These are phyloP conservation scores for Silvanus unidentatus DNA, from an alignment of 2,888 invertebrate species.

Conservation along the genomic window DNA sequence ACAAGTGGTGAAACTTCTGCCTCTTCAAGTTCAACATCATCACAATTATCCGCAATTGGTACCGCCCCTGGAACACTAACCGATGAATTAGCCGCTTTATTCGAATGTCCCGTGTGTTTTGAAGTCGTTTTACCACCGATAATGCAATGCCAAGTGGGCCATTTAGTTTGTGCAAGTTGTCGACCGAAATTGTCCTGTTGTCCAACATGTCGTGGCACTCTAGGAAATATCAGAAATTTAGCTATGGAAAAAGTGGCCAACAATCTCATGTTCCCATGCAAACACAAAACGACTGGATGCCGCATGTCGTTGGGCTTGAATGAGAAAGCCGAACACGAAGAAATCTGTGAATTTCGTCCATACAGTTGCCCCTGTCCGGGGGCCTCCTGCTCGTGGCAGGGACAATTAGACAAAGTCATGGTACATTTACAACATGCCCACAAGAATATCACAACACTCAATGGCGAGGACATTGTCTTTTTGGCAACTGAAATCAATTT, in stretches of 20 bases:
- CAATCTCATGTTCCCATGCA: slow-evolving; percentile 98
- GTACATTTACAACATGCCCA: slow-evolving; percentile 94
- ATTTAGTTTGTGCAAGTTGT: slow-evolving; percentile 96
- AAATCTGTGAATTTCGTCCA: slow-evolving; percentile 95
- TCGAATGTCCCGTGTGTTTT: slow-evolving; percentile 97
- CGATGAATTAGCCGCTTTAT: slow-evolving; percentile 83
- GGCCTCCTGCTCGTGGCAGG: slow-evolving; percentile 99
- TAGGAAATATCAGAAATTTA: slow-evolving; percentile 94
- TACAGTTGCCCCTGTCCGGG: slow-evolving; percentile 99
- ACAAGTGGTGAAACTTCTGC: slow-evolving; percentile 31
- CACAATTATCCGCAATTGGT: slow-evolving; percentile 30
- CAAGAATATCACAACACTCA: slow-evolving; percentile 96
- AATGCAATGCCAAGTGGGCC: slow-evolving; percentile 97
- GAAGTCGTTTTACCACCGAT: slow-evolving; percentile 99
- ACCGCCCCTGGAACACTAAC: slow-evolving; percentile 64
- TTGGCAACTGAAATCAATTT: slow-evolving; percentile 98
- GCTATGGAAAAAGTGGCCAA: slow-evolving; percentile 99
- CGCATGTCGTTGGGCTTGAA: slow-evolving; percentile 86
- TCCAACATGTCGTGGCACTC: slow-evolving; percentile 95
- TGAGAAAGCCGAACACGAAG: slow-evolving; percentile 99
- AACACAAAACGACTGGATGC: slow-evolving; percentile 95
- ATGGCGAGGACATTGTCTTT: slow-evolving; percentile 99
- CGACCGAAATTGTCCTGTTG: slow-evolving; percentile 95
- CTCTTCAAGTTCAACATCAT: slow-evolving; percentile 30
- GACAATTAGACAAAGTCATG: slow-evolving; percentile 97